These are phyloP conservation scores for Mus spicilegus DNA, from an alignment of 2,113 vertebrate species.

Conservation along the genomic window DNA sequence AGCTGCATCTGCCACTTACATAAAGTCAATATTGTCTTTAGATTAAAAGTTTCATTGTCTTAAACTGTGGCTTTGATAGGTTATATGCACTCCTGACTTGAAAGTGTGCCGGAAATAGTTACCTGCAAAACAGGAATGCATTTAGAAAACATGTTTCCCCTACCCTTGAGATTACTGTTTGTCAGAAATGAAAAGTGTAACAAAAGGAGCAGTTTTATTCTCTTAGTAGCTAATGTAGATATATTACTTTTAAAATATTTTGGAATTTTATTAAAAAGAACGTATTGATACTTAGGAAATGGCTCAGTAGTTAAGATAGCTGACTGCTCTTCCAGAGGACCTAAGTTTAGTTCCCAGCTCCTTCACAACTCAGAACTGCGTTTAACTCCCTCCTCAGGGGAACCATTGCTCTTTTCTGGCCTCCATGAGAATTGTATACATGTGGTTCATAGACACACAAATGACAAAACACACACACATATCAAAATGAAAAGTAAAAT, in stretches of 20 bases:
- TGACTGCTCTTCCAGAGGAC: background rate
- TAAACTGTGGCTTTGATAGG: background rate
- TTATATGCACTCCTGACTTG: background rate
- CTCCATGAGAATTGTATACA: background rate
- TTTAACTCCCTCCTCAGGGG: background rate
- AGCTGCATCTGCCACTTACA: background rate
- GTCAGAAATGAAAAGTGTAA: background rate
- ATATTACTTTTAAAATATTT: conserved; percentile 23
- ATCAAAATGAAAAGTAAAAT: background rate
- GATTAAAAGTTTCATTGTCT: background rate
- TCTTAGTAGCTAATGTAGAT: conserved; percentile 7
- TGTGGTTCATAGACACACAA: background rate
- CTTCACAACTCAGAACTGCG: background rate
- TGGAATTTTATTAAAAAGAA: background rate
- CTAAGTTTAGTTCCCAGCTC: background rate
- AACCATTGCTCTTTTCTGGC: background rate
- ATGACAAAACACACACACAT: background rate
- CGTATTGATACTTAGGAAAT: background rate
- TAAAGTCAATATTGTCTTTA: background rate
- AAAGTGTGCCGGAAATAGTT: background rate
- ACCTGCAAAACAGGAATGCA: background rate
- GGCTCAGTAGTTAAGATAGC: background rate
- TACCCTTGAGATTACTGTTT: conserved; percentile 20
- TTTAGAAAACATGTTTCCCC: background rate
- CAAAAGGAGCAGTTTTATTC: background rate